These are phyloP conservation scores for Sesamia inferens DNA, from an alignment of 2,888 invertebrate species.

Conservation along the genomic window DNA sequence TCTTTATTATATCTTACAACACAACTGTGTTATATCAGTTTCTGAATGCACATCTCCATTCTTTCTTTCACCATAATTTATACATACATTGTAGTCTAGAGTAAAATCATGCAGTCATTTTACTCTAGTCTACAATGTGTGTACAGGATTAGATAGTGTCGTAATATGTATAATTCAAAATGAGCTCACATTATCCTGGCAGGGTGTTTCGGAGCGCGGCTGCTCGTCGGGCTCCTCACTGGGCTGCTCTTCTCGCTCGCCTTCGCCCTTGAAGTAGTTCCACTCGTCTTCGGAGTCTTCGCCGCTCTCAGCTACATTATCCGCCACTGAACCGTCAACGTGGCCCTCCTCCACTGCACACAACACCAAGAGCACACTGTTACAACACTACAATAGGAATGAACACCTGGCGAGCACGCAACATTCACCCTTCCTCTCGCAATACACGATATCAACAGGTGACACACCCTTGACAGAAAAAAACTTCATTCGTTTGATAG, in stretches of 20 bases:
- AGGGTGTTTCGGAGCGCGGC: constrained; percentile 87
- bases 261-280: constrained; percentile 94
- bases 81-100: constrained; percentile 19
- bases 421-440: constrained; percentile 66
- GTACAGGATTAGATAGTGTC: neutral
- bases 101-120: constrained; percentile 2
- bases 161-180: neutral
- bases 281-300: constrained; percentile 96
- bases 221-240: constrained; percentile 89
- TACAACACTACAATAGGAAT: constrained; percentile 45
- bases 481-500: constrained; percentile 58
- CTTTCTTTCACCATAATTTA: constrained; percentile 22
- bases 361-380: constrained; percentile 70
- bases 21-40: constrained; percentile 24
- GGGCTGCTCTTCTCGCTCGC: constrained; percentile 90
- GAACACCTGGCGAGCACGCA: constrained; percentile 72
- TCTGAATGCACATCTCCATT: constrained; percentile 40
- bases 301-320: constrained; percentile 94
- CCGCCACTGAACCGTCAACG: constrained; percentile 89
- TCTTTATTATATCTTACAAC: constrained; percentile 22
- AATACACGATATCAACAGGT: constrained; percentile 81
- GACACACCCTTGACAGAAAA: constrained; percentile 82
- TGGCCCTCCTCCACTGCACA: constrained; percentile 86
- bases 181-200: constrained; percentile 85
- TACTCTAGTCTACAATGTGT: no score